phyloP scores from a whole-genome alignment of 2,113 vertebrate species.

The Cephalopholis sonnerati region DNA sequence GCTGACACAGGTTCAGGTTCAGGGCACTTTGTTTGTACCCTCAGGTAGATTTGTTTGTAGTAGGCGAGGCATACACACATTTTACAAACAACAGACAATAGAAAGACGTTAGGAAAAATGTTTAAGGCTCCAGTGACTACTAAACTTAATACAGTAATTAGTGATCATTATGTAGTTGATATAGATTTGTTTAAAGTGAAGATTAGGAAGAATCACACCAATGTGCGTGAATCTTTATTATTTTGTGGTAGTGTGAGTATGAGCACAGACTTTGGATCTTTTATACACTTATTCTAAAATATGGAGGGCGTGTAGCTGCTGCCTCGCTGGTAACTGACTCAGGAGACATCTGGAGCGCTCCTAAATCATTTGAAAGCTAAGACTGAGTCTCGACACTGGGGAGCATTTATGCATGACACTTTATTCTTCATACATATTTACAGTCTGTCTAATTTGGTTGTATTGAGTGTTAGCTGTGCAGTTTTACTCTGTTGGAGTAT shows the following conservation, averaged over 20 bases:
- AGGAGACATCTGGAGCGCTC: not conserved
- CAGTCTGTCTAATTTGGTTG: too few species aligned
- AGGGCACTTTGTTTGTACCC: too few species aligned
- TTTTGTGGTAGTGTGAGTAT: not conserved
- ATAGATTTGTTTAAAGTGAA: not conserved
- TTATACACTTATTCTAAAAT: not conserved
- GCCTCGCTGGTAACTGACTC: not conserved
- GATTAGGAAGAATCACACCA: not conserved
- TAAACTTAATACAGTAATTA: not conserved
- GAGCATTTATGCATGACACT: not conserved
- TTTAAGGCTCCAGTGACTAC: too few species aligned
- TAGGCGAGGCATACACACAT: too few species aligned
- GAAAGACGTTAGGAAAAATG: too few species aligned
- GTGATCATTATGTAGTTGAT: not conserved
- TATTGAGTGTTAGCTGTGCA: too few species aligned
- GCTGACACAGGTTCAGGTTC: not conserved
- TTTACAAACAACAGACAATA: too few species aligned
- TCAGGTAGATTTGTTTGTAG: too few species aligned
- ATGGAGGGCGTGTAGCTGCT: fast-evolving
- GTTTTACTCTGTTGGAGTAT: too few species aligned
- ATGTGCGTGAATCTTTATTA: not conserved
- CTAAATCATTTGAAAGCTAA: not conserved
- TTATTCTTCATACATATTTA: not conserved
- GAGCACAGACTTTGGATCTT: not conserved
- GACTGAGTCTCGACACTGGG: not conserved